phyloP scores from a whole-genome alignment of 2,888 invertebrate species.

The Hermodice carunculata region DNA sequence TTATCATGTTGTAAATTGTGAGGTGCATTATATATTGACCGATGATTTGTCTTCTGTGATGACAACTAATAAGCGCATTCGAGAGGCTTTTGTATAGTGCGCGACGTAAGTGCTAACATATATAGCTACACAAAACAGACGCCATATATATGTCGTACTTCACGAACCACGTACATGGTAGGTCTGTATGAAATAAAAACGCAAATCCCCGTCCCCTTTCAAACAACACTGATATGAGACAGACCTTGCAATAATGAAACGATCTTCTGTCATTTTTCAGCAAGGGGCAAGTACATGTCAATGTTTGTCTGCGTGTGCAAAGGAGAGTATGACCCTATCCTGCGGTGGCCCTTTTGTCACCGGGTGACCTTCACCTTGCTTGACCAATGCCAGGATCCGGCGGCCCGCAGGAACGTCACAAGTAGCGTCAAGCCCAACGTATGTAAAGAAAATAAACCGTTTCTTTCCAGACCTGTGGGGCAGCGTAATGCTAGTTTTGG shows the following conservation, averaged over 20 bases:
- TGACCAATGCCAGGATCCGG: conserved; percentile 59
- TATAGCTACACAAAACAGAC: too few relatives aligned
- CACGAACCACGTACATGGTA: too few relatives aligned
- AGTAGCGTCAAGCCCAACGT: conserved; percentile 60
- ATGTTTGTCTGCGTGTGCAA: conserved; percentile 54
- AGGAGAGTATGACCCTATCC: conserved; percentile 59
- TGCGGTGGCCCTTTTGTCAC: conserved; percentile 61
- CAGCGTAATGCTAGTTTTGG: conserved; percentile 69
- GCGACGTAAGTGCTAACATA: too few relatives aligned
- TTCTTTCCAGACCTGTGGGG: conserved; percentile 65
- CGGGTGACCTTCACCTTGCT: conserved; percentile 56
- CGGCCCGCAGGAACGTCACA: conserved; percentile 61
- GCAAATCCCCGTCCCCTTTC: too few relatives aligned
- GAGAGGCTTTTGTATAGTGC: too few relatives aligned
- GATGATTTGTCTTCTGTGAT: too few relatives aligned
- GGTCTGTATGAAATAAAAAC: too few relatives aligned
- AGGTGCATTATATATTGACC: too few relatives aligned
- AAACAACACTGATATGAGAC: too few relatives aligned
- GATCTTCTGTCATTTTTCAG: conserved; percentile 38
- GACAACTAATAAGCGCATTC: too few relatives aligned
- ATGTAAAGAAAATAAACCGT: conserved; percentile 57
- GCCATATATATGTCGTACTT: too few relatives aligned
- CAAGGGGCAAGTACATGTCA: conserved; percentile 57
- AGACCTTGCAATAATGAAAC: neutral
- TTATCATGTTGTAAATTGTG: too few relatives aligned